Conservation (phyloP, 1,140 invertebrate genomes). For the Limonius californicus region DNA sequence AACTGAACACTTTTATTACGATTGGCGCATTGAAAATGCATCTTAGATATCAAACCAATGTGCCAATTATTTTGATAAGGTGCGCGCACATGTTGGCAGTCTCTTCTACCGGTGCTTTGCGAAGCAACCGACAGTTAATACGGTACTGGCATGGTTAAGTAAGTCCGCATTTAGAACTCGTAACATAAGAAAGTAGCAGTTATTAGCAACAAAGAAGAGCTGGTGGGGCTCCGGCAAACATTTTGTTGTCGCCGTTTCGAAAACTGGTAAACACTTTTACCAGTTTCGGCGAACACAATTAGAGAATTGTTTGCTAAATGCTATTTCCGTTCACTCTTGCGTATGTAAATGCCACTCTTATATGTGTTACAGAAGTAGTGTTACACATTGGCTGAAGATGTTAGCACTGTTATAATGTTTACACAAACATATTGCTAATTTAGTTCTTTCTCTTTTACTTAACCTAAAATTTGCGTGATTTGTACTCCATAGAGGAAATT, state of each 20-base stretch:
- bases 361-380: too few relatives aligned
- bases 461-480: too few relatives aligned
- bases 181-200: background rate
- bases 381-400: too few relatives aligned
- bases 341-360: too few relatives aligned
- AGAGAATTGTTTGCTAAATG: background rate
- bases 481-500: too few relatives aligned
- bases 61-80: background rate
- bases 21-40: background rate
- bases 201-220: background rate
- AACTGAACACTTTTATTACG: background rate
- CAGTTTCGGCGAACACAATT: background rate
- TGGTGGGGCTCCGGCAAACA: background rate
- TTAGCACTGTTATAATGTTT: too few relatives aligned
- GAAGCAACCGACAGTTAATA: constrained; percentile 19
- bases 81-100: constrained; percentile 14
- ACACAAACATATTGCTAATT: too few relatives aligned
- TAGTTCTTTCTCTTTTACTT: too few relatives aligned
- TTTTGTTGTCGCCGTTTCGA: background rate
- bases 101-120: constrained; percentile 4
- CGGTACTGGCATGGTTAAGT: constrained; percentile 17
- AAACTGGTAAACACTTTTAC: background rate
- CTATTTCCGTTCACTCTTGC: background rate
- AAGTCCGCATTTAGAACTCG: background rate
- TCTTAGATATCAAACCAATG: background rate